phyloP scores from a whole-genome alignment of 2,888 invertebrate genomes.

The Acrobasis consociella region DNA sequence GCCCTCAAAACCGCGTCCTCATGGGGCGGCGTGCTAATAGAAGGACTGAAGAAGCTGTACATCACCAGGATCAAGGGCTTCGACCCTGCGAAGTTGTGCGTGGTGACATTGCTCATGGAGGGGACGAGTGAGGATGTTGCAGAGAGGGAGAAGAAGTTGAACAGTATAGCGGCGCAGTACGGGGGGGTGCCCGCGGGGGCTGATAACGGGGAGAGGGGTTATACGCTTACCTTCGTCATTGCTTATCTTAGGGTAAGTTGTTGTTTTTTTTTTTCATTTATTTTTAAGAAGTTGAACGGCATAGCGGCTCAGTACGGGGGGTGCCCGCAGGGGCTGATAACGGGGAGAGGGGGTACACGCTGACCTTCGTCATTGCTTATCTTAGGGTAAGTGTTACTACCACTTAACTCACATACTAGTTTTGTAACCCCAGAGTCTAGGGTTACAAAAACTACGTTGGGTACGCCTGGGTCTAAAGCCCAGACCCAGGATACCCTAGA shows the following conservation, averaged over 20 bases:
- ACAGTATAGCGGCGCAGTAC: slow-evolving; percentile 88
- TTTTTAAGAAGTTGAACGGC: slow-evolving; percentile 87
- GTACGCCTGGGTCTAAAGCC: too few species aligned
- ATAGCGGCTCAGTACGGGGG: slow-evolving; percentile 90
- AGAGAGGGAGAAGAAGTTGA: slow-evolving; percentile 83
- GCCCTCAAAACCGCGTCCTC: slow-evolving; percentile 84
- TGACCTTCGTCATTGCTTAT: slow-evolving; percentile 99
- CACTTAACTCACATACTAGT: too few species aligned
- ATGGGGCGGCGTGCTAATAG: slow-evolving; percentile 87
- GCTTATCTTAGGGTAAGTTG: too few species aligned
- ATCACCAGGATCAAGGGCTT: slow-evolving; percentile 94
- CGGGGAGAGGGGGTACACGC: slow-evolving; percentile 96
- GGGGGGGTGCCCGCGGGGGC: slow-evolving; percentile 96
- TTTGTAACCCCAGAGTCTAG: too few species aligned
- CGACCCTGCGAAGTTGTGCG: slow-evolving; percentile 90
- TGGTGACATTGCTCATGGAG: slow-evolving; percentile 97
- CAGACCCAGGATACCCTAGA: too few species aligned
- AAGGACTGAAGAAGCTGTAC: slow-evolving; percentile 92
- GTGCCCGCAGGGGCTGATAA: slow-evolving; percentile 96
- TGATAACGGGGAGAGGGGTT: slow-evolving; percentile 96
- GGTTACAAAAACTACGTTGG: too few species aligned
- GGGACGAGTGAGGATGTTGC: slow-evolving; percentile 89
- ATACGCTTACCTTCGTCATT: slow-evolving; percentile 98
- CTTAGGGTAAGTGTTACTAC: slow-evolving; percentile 86
- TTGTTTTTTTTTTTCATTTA: too few species aligned